phyloP scores from a whole-genome alignment of 2,797 vertebrate species.

The Okamejei kenojei region DNA sequence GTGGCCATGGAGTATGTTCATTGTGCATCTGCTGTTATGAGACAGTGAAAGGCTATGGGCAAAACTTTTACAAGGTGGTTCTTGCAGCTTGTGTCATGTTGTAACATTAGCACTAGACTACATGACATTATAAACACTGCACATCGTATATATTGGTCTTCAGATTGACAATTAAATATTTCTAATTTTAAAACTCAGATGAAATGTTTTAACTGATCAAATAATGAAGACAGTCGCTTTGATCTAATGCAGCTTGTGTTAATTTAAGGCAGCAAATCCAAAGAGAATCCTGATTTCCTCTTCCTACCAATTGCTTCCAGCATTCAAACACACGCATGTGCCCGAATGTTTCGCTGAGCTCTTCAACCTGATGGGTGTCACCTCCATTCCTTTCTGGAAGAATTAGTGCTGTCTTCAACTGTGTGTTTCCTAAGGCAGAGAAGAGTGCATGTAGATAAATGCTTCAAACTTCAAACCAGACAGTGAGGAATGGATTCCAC shows the following conservation, averaged over 20 bases:
- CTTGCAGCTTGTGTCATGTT: background rate
- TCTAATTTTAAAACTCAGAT: background rate
- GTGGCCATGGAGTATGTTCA: conserved; percentile 12
- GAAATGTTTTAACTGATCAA: background rate
- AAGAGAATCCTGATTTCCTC: background rate
- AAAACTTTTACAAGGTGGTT: background rate
- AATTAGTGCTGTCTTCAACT: background rate
- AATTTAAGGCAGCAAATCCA: background rate
- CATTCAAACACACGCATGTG: background rate
- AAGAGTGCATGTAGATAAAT: background rate
- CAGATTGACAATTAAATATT: background rate
- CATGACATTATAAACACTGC: background rate
- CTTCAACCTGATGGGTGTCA: background rate
- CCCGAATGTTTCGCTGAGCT: background rate
- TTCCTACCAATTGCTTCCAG: background rate
- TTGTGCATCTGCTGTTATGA: conserved; percentile 20
- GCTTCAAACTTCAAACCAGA: background rate
- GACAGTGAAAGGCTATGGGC: background rate
- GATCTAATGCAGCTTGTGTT: background rate
- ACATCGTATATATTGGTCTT: background rate
- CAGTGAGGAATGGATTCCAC: background rate
- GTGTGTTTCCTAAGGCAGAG: background rate
- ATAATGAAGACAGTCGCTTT: background rate
- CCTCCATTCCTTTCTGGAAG: background rate
- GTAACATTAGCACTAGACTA: background rate